Evolutionary conservation across 2,888 invertebrate species (phyloP).

Genomic region (Anaspis maculata): DNA sequence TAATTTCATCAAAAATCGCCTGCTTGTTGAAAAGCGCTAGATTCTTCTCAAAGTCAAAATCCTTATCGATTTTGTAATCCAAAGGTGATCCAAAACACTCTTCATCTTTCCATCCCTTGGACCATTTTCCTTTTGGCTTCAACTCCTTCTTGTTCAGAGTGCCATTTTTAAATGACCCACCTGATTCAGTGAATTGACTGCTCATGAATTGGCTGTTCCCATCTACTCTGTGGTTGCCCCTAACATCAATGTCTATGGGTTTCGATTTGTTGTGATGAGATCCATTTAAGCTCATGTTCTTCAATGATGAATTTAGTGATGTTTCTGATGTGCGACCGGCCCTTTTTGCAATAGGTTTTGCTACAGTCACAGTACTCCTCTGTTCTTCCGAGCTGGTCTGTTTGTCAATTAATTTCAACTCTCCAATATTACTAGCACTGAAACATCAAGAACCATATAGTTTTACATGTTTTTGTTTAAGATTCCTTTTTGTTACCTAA

Average conservation of each 20-base stretch:
- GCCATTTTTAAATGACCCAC: conserved; percentile 35
- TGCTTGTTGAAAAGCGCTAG: conserved; percentile 84
- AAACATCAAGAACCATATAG: neutral
- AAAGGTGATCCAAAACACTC: conserved; percentile 70
- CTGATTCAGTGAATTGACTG: conserved; percentile 25
- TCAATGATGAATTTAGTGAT: conserved; percentile 38
- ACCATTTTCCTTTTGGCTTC: conserved; percentile 44
- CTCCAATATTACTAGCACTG: conserved; percentile 65
- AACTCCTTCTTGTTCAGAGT: conserved; percentile 48
- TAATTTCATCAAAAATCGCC: conserved; percentile 69
- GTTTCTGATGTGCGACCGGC: conserved; percentile 42
- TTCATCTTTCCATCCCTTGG: conserved; percentile 54
- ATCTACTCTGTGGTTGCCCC: conserved; percentile 4
- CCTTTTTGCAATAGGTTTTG: conserved; percentile 48
- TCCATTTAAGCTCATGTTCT: conserved; percentile 31
- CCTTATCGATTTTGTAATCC: conserved; percentile 58
- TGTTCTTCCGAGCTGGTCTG: conserved; percentile 39
- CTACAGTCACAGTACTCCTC: conserved; percentile 46
- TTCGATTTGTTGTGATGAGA: conserved; percentile 34
- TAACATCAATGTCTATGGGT: conserved; percentile 37
- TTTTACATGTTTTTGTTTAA: too few species aligned
- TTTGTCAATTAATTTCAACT: conserved; percentile 66
- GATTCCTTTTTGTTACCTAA: conserved; percentile 45
- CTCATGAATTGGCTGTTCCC: too few species aligned
- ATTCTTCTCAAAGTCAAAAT: conserved; percentile 94